Evolutionary conservation across 2,888 invertebrate species (phyloP).

Genomic region (Cacoxenus indagator): DNA sequence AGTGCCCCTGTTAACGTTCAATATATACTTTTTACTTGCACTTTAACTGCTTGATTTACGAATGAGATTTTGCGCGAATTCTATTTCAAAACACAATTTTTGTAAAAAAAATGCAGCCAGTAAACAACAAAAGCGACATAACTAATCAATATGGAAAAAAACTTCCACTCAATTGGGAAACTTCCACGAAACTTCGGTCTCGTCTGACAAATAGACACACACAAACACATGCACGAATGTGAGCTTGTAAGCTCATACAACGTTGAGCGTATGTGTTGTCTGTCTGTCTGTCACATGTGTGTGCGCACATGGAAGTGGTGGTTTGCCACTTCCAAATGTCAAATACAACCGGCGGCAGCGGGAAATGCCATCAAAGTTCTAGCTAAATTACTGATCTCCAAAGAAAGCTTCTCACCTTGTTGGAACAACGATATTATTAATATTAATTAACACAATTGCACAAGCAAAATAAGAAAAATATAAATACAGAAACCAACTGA

Average conservation of each 20-base stretch:
- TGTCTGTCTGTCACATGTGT: no score
- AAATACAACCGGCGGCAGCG: conserved; percentile 37
- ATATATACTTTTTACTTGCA: neutral
- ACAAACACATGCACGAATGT: conserved; percentile 42
- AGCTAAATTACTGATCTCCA: no score
- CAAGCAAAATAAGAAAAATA: no score
- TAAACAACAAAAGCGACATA: conserved; percentile 70
- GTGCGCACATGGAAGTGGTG: conserved; percentile 23
- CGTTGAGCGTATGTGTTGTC: neutral
- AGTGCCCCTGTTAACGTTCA: neutral
- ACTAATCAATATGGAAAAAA: conserved; percentile 70
- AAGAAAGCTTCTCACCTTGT: no score
- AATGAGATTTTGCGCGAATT: conserved; percentile 7
- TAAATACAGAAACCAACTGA: no score
- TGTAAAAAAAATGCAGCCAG: conserved; percentile 63
- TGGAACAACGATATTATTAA: no score
- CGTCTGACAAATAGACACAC: conserved; percentile 32
- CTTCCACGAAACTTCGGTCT: conserved; percentile 41
- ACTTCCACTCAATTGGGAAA: conserved; percentile 59
- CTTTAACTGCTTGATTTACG: neutral
- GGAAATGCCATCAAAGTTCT: no score
- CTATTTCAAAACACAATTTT: conserved; percentile 51
- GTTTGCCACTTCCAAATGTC: conserved; percentile 47
- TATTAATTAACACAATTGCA: no score
- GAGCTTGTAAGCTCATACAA: conserved; percentile 41